Evolutionary conservation across 2,888 invertebrate genomes (phyloP).

Genomic region (Boloria euphrosyne): DNA sequence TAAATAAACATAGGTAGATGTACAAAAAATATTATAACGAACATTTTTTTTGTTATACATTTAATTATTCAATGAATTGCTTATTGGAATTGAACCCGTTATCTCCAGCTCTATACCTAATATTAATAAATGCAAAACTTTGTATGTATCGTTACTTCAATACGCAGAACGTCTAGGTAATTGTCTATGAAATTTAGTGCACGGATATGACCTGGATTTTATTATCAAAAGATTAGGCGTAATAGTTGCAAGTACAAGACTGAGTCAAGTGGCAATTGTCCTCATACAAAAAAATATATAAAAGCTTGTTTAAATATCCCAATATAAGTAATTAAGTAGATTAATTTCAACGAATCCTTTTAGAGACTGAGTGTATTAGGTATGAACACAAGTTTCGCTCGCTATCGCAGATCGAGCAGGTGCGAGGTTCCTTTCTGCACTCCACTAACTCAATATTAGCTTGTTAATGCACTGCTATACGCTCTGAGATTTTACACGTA

Average conservation of each 20-base stretch:
- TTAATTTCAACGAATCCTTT: conserved; percentile 4
- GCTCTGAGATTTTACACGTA: conserved; percentile 41
- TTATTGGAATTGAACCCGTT: too few species aligned
- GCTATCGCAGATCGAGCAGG: conserved; percentile 45
- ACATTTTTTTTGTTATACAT: background rate
- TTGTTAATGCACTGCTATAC: conserved; percentile 55
- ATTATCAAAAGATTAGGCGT: too few species aligned
- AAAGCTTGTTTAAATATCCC: background rate
- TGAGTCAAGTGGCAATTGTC: too few species aligned
- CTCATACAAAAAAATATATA: too few species aligned
- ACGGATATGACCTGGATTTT: too few species aligned
- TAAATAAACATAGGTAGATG: background rate
- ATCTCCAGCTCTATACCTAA: too few species aligned
- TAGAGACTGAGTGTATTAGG: conserved; percentile 17
- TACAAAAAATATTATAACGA: background rate
- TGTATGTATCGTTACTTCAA: too few species aligned
- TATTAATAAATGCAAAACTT: too few species aligned
- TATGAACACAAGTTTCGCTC: conserved; percentile 5
- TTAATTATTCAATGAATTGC: too few species aligned
- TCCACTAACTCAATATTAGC: conserved; percentile 67
- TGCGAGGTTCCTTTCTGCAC: conserved; percentile 50
- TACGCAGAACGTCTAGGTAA: too few species aligned
- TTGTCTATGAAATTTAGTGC: too few species aligned
- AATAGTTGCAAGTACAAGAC: too few species aligned
- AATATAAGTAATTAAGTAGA: background rate